Evolutionary conservation across 2,797 vertebrate species (phyloP), one percentile per base, ranked within the genome.

Genomic region (Protosalanx chinensis): DNA sequence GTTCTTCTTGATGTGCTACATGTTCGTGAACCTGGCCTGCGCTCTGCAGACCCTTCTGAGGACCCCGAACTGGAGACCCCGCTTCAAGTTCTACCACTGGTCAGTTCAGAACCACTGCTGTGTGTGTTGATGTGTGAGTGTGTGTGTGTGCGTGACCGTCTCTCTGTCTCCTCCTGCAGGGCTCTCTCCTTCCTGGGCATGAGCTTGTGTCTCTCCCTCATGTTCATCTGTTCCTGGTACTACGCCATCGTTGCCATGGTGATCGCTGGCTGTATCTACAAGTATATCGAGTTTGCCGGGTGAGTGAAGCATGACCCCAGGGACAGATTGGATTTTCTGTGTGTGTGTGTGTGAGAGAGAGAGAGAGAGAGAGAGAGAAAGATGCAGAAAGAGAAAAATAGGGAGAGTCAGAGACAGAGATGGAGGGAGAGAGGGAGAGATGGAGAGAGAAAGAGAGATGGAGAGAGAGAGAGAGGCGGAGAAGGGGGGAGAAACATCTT

Each of bases 1-100:
- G 98, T 99, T 99, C 86, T 99, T 99, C 90, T 89, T 99, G 85
- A 99, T 99, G 98, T 99, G 98, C 89, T 99, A 99, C 92, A 97
- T 99, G 97, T 99, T 99, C 3, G 98, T 99, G 73, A 99, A 99
- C 84, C 90, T 99, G 75, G 98, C 98, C 1, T 99, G 98, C 13
- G 98, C 98, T 0, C 93, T 99, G 66, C 98, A 99, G 90, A 99
- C 98, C 0, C 87, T 99, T 81, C 93, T 99, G 82, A 92, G 96
- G 84, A 99, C 98, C 0, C 98, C 98, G 33, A 99, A 99, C 89
- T 99, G 98, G 98, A 95, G 97, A 56, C 98, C 98, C 0, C 96
- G 98, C 67, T 99, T 99, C 78, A 97, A 96, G 73, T 99, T 97
- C 86, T 99, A 98, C 87, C 96, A 98, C 90, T 98, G 96, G 96